Conservation (phyloP, 2,113 vertebrate genomes). For the Onychostruthus taczanowskii region DNA sequence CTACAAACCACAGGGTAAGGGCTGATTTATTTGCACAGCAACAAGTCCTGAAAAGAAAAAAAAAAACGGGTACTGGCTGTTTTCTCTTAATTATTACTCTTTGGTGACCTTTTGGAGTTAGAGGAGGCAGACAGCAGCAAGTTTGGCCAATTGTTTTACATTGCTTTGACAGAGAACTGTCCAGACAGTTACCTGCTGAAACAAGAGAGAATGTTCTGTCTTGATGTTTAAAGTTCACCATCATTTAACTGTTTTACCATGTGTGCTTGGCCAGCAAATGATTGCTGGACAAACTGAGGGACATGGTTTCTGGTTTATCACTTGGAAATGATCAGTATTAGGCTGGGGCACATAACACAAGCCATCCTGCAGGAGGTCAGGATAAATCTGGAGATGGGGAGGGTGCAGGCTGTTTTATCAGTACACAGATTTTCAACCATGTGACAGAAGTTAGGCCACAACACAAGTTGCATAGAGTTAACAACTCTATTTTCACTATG, state of each 20-base stretch:
- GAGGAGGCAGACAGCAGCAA: background rate
- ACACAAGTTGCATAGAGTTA: background rate
- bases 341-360: background rate
- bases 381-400: background rate
- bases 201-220: background rate
- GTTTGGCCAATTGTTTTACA: background rate
- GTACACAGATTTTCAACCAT: background rate
- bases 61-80: background rate
- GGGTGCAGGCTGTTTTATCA: background rate
- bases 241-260: background rate
- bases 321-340: background rate
- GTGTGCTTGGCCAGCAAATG: background rate
- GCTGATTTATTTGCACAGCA: background rate
- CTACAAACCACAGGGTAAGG: background rate
- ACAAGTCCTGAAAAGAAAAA: background rate
- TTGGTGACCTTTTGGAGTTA: background rate
- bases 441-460: background rate
- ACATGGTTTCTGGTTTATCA: background rate
- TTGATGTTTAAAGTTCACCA: background rate
- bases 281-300: background rate
- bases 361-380: rapidly evolving
- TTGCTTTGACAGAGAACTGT: background rate
- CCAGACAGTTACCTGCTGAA: background rate
- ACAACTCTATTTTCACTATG: background rate
- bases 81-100: background rate